These are phyloP conservation scores for Paedocypris sp. DNA, from an alignment of 2,113 vertebrate species.

Conservation along the genomic window DNA sequence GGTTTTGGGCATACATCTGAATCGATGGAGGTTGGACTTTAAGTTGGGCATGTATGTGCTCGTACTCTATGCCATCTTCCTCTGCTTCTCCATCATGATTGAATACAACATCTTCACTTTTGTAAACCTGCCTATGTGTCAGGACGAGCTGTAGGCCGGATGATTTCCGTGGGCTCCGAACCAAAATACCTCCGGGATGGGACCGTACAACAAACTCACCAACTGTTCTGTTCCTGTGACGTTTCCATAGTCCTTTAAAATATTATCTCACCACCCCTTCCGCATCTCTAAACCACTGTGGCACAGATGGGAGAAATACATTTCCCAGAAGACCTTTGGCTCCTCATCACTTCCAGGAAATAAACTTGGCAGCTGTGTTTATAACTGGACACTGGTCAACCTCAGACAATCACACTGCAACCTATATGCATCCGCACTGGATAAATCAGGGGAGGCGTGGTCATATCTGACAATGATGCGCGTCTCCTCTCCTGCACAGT, in stretches of 20 bases:
- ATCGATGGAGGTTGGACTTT: constrained; percentile 76
- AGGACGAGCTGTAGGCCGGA: constrained; percentile 39
- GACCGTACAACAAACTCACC: neutral
- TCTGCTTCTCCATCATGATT: constrained; percentile 80
- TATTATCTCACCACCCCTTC: neutral
- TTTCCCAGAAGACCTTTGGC: neutral
- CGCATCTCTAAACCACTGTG: neutral
- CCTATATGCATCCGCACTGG: neutral
- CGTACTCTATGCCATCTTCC: constrained; percentile 70
- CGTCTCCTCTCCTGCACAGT: neutral
- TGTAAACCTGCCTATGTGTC: constrained; percentile 83
- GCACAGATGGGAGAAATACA: neutral
- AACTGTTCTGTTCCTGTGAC: neutral
- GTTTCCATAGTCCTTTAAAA: neutral
- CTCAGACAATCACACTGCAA: constrained; percentile 7
- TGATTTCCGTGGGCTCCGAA: neutral
- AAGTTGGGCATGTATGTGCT: constrained; percentile 75
- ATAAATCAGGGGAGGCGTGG: neutral
- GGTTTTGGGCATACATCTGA: constrained; percentile 75
- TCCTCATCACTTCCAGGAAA: constrained; percentile 2
- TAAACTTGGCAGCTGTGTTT: constrained; percentile 7
- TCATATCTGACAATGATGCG: neutral
- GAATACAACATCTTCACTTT: constrained; percentile 86
- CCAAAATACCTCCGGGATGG: constrained; percentile 1
- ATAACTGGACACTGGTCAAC: neutral